Evolutionary conservation across 2,888 invertebrate genomes (phyloP), one percentile per base, ranked within the genome.

Genomic region (Anoncus sp.): DNA sequence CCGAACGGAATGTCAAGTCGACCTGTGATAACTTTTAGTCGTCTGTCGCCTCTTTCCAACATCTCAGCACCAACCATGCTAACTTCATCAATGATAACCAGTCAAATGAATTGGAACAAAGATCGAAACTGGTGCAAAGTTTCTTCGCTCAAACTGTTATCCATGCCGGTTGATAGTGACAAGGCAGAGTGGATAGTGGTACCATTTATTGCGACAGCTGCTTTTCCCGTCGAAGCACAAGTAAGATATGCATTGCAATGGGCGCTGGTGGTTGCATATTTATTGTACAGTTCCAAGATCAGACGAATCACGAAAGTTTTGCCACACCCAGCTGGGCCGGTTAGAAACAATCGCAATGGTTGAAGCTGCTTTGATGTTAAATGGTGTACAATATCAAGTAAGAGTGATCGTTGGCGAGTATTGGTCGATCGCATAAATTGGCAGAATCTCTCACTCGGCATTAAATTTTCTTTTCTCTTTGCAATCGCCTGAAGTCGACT

Each of bases 201-300:
- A 89, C 77, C 72, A 82, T 10, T 85, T 87, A 86, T 91, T 87
- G 16, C 90, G 12, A 88, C 82, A 66, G 88, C 90, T 14, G 71
- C 74, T 38, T 75, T 63, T 0, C 75, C 78, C 31, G 83, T 84
- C 60, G 81, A 84, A 31, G 86, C 85, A 77, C 83, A 82, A 51
- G 87, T 77, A 31, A 91, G 85, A 72, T 89, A 91, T 7, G 89
- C 85, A 83, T 91, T 90, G 82, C 84, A 87, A 69, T 71, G 82
- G 6, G 85, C 87, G 85, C 90, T 86, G 40, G 62, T 82, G 47
- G 87, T 82, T 57, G 88, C 72, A 74, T 79, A 91, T 27, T 90
- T 59, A 70, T 91, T 91, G 60, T 90, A 89, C 66, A 88, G 90
- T 84, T 90, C 90, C 89, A 90, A 90, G 0, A 91, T 47, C 0